Conservation (phyloP, 2,797 vertebrate species). For the Pygocentrus nattereri region DNA sequence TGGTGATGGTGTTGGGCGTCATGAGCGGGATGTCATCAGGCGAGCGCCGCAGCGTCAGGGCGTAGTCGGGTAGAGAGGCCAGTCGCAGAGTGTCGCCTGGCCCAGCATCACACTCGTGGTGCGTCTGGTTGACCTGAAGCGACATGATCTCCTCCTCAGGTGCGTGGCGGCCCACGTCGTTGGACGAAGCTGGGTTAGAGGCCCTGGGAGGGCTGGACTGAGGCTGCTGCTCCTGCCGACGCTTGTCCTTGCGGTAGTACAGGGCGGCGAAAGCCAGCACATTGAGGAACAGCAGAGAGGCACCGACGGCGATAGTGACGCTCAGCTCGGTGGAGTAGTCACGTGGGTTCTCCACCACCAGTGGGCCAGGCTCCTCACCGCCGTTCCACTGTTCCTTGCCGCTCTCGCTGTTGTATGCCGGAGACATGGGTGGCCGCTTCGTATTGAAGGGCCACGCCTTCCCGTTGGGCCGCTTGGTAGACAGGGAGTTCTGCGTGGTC, state of each 20-base stretch:
- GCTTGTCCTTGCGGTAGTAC: conserved; percentile 98
- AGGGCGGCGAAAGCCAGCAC: conserved; percentile 96
- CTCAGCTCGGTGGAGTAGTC: conserved; percentile 99
- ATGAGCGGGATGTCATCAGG: conserved; percentile 98
- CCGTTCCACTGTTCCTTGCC: conserved; percentile 90
- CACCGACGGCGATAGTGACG: conserved; percentile 96
- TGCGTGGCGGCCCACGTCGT: conserved; percentile 87
- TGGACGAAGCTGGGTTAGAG: conserved; percentile 64
- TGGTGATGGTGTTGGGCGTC: conserved; percentile 98
- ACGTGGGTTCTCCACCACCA: conserved; percentile 92
- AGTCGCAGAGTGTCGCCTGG: conserved; percentile 82
- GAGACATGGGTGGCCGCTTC: conserved; percentile 93
- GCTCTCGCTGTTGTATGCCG: conserved; percentile 91
- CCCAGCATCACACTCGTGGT: conserved; percentile 91
- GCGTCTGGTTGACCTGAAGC: conserved; percentile 93
- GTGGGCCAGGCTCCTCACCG: conserved; percentile 86
- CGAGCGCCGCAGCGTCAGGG: conserved; percentile 94
- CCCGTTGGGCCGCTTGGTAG: conserved; percentile 91
- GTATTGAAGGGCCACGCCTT: conserved; percentile 89
- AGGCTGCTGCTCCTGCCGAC: conserved; percentile 89
- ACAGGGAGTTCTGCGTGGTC: conserved; percentile 93
- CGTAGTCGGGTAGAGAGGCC: conserved; percentile 94
- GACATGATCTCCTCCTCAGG: conserved; percentile 97
- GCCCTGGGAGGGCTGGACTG: conserved; percentile 92
- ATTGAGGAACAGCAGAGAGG: conserved; percentile 96